phyloP scores from a whole-genome alignment of 2,888 invertebrate species.

The Stenodema calcarata region DNA sequence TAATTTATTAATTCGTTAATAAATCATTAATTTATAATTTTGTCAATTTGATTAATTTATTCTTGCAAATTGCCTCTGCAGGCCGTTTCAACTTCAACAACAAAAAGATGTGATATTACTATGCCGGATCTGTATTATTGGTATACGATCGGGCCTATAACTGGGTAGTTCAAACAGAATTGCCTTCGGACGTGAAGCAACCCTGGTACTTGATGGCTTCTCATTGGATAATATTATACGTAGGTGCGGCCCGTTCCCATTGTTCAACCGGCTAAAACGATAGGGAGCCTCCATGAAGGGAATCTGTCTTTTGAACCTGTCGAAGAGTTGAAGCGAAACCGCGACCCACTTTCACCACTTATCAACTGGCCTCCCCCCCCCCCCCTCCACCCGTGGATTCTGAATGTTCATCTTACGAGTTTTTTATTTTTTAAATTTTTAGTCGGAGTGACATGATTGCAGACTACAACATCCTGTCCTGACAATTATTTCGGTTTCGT shows the following conservation, averaged over 20 bases:
- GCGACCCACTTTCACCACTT: constrained; percentile 11
- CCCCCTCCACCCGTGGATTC: neutral
- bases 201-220: neutral
- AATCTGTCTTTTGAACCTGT: neutral
- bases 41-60: too few species aligned
- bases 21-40: too few species aligned
- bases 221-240: neutral
- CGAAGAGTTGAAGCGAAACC: constrained; percentile 18
- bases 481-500: too few species aligned
- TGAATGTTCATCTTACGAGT: neutral
- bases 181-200: neutral
- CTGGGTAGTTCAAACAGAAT: neutral
- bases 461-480: too few species aligned
- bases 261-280: neutral
- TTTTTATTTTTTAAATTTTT: neutral
- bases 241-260: neutral
- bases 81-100: too few species aligned
- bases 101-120: too few species aligned
- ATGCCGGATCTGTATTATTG: too few species aligned
- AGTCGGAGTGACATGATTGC: neutral
- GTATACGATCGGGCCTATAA: too few species aligned
- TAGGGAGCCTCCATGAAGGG: neutral
- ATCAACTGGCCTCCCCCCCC: neutral
- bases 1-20: too few species aligned
- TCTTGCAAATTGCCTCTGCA: too few species aligned